Conservation (phyloP, 2,113 vertebrate genomes). For the Ophthalmolycus amberensis region DNA sequence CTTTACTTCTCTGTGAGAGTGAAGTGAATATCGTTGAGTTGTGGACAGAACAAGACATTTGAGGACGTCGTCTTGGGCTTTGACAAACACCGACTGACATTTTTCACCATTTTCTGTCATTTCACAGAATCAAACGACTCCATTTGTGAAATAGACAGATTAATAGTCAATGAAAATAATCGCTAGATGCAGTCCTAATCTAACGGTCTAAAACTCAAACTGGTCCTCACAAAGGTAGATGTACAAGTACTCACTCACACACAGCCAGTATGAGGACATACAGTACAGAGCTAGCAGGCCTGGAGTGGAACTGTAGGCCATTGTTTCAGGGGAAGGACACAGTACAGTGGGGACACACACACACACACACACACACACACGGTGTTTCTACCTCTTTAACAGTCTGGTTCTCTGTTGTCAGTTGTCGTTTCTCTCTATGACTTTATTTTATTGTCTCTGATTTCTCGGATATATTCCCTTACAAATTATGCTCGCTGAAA, state of each 20-base stretch:
- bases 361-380: constrained; percentile 22
- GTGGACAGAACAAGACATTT: background rate
- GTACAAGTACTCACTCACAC: constrained; percentile 24
- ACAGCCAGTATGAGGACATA: constrained; percentile 61
- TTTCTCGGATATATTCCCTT: background rate
- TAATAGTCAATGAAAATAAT: background rate
- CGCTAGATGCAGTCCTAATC: background rate
- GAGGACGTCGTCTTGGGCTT: background rate
- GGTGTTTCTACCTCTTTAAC: constrained; percentile 13
- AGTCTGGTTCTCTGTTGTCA: background rate
- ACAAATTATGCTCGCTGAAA: background rate
- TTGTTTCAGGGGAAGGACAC: constrained; percentile 64
- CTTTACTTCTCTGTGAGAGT: background rate
- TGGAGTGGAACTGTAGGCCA: constrained; percentile 69
- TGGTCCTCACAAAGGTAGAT: background rate
- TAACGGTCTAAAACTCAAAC: background rate
- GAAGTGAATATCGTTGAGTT: too few species aligned
- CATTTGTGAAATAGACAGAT: background rate
- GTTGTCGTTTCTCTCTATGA: background rate
- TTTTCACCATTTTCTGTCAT: too few species aligned
- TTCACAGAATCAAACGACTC: background rate
- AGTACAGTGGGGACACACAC: constrained; percentile 45
- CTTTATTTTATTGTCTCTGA: background rate
- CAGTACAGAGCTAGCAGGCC: constrained; percentile 56
- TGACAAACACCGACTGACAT: background rate